Conservation (phyloP, 2,113 vertebrate genomes). For the Phyllostomus hastatus region DNA sequence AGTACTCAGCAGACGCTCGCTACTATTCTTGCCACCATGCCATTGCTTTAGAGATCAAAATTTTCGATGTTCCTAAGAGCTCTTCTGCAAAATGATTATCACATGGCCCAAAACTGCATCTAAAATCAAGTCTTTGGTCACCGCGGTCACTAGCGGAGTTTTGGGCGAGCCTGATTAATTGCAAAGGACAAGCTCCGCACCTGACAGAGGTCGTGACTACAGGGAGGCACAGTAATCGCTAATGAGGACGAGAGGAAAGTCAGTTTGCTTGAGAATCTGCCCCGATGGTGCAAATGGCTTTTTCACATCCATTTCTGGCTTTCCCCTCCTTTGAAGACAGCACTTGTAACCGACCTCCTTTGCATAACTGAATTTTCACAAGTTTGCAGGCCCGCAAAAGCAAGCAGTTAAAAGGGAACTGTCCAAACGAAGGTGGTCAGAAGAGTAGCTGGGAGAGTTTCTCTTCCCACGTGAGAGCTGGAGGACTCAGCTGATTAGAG, state of each 20-base stretch:
- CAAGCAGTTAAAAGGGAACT: neutral
- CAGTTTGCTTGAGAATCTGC: neutral
- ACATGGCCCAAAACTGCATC: neutral
- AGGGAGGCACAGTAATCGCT: neutral
- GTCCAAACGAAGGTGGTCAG: neutral
- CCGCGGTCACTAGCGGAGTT: neutral
- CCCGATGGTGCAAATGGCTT: neutral
- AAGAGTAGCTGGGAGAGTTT: neutral
- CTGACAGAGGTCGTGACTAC: neutral
- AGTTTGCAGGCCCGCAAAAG: constrained; percentile 12
- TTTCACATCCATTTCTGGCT: neutral
- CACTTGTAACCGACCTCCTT: neutral
- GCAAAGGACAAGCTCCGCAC: neutral
- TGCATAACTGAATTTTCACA: constrained; percentile 47
- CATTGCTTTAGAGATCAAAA: neutral
- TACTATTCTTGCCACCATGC: neutral
- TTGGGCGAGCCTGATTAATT: neutral
- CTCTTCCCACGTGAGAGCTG: neutral
- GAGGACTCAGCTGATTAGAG: neutral
- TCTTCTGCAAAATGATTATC: neutral
- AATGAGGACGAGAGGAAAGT: neutral
- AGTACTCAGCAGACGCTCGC: neutral
- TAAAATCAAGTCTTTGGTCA: neutral
- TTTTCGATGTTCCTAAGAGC: neutral
- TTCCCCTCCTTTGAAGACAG: neutral